Evolutionary conservation across 2,113 vertebrate genomes (phyloP), one percentile per base, ranked within the genome.

Genomic region (Cynocephalus volans): DNA sequence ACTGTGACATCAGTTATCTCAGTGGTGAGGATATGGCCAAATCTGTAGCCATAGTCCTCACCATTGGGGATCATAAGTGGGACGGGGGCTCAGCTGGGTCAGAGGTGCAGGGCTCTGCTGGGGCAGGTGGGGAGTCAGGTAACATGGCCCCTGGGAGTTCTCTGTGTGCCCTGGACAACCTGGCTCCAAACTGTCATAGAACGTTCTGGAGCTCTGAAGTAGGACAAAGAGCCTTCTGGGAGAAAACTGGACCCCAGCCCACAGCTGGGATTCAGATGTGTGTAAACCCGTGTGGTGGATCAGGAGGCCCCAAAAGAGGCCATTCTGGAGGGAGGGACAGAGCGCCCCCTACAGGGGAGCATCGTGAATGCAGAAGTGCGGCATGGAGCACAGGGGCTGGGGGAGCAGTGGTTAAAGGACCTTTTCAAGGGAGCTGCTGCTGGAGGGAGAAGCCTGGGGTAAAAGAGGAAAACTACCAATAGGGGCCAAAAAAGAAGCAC

Each of bases 31-130:
- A 48, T 28, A 48, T 41, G 41, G 65, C 65, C 65, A 48, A 1
- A 56, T 48, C 90, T 41, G 33, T 31, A 11, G 2, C 48, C 6
- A 1, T 76, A 31, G 36, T 36, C 5, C 10, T 64, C 7, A 18
- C 33, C 0, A 0, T 15, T 36, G 3, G 1, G 8, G 19, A 48
- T 31, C 15, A 0, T 26, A 4, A 45, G 50, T 48, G 7, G 14
- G 72, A 28, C 9, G 21, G 26, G 56, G 81, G 26, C 26, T 76
- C 41, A 31, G 80, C 56, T 1, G 1, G 17, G 5, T 81, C 26
- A 28, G 45, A 79, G 48, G 73, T 36, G 50, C 41, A 4, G 50
- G 41, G 70, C 76, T 56, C 60, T 41, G 50, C 64, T 9, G 17
- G 33, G 15, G 54, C 10, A 69, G 28, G 36, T 77, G 72, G 14